Evolutionary conservation across 2,113 vertebrate genomes (phyloP), one percentile per base, ranked within the genome.

Genomic region (Cyprinus carpio): DNA sequence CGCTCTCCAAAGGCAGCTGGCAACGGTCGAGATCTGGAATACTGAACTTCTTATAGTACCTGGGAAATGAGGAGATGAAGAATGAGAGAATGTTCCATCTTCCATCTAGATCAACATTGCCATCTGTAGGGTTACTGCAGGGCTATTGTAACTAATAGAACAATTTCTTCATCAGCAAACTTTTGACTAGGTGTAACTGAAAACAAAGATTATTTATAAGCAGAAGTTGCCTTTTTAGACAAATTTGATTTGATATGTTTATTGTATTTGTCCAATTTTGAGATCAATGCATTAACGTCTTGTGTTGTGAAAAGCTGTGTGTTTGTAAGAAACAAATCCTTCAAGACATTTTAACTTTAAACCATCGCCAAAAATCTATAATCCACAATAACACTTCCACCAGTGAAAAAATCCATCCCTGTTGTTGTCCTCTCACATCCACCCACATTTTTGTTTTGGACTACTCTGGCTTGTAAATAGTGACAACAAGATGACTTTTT

Each of bases 11-110:
- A 54, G 96, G 96, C 27, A 99, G 94, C 86, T 96, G 94, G 89
- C 93, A 94, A 88, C 97, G 94, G 88, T 99, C 96, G 71, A 99
- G 88, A 89, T 99, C 98, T 92, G 96, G 94, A 94, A 99, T 90
- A 87, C 87, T 91, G 92, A 99, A 98, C 93, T 96, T 99, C 88
- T 99, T 99, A 89, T 96, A 99, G 93, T 99, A 99, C 92, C 98
- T 99, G 93, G 12, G 74, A 88, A 90, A 76, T 72, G 40, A 65
- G 51, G 84, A 81, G 87, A 15, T 15, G 62, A 71, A 9, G 72
- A 74, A 54, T 6, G 15, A 85, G 77, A 78, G 27, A 87, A 18
- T 6, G n/a, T 79, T 82, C 58, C 91, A 91, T 87, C 71, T 72
- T 85, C 87, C 90, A 90, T 60, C 40, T 56, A 69, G 49, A n/a